Percentiles rank a stretch among this genome's conserved stretches.
Evolutionary conservation across 1,140 invertebrate genomes (phyloP).

Genomic region (Atta cephalotes): DNA sequence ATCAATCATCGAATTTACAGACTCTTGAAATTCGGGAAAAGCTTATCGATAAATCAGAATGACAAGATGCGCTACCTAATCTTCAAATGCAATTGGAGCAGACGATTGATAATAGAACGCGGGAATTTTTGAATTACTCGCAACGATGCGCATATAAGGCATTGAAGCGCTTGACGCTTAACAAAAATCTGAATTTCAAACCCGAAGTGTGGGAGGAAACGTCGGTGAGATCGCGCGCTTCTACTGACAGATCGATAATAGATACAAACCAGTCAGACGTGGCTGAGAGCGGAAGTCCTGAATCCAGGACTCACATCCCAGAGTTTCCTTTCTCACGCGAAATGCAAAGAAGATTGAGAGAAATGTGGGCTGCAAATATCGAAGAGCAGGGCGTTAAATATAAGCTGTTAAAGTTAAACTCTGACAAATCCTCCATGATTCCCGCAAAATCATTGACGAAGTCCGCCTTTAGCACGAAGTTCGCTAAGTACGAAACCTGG

Average conservation of each 20-base stretch:
- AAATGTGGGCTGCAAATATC: slow-evolving; percentile 16
- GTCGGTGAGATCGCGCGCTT: not conserved
- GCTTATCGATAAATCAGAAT: slow-evolving; percentile 1
- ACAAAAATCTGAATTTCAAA: slow-evolving; percentile 55
- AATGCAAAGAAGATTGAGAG: slow-evolving; percentile 25
- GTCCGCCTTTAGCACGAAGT: slow-evolving; percentile 56
- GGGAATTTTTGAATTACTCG: slow-evolving; percentile 45
- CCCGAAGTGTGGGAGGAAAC: not conserved
- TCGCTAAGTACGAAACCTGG: not conserved
- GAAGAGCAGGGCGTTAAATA: not conserved
- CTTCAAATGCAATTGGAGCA: not conserved
- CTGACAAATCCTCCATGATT: slow-evolving; percentile 59
- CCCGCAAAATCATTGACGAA: slow-evolving; percentile 42
- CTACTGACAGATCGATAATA: not conserved
- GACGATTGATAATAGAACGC: not conserved
- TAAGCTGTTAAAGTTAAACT: slow-evolving; percentile 28
- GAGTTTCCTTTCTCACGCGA: slow-evolving; percentile 21
- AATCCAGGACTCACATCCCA: not conserved
- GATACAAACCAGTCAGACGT: not conserved
- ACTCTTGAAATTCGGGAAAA: not conserved
- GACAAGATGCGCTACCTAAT: slow-evolving; percentile 42
- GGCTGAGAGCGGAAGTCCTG: slow-evolving; percentile 1
- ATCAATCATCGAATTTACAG: not conserved
- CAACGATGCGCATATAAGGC: slow-evolving; percentile 62
- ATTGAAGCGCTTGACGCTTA: slow-evolving; percentile 47